These are phyloP conservation scores for Cricetomys ansorgei DNA, from an alignment of 2,113 vertebrate genomes.

Conservation along the genomic window DNA sequence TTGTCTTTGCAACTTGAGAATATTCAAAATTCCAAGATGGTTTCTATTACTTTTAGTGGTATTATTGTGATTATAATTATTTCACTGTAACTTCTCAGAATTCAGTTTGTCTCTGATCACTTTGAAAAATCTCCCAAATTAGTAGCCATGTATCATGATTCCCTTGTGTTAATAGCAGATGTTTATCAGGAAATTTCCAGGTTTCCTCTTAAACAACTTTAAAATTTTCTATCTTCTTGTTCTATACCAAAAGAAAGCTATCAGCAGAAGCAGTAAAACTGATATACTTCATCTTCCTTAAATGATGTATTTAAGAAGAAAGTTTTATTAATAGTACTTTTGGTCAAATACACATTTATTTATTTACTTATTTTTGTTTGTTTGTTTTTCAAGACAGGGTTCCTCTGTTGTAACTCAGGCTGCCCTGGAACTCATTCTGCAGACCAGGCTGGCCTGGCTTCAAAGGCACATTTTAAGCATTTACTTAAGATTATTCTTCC, in stretches of 20 bases:
- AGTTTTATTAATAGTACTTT: background rate
- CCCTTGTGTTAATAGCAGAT: background rate
- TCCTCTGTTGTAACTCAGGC: too few relatives aligned
- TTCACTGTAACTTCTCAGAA: background rate
- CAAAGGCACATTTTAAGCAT: background rate
- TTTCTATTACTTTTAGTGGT: conserved; percentile 13
- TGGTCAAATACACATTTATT: too few relatives aligned
- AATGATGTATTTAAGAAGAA: conserved; percentile 1
- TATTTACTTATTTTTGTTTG: too few relatives aligned
- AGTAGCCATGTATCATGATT: background rate
- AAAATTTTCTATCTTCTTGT: background rate
- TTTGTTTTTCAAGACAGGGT: too few relatives aligned
- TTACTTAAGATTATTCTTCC: conserved; percentile 4
- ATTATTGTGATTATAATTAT: background rate
- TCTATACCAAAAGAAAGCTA: background rate
- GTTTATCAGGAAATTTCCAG: conserved; percentile 29
- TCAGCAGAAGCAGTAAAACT: conserved; percentile 16
- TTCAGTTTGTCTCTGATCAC: background rate
- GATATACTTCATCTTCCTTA: background rate
- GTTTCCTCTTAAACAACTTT: conserved; percentile 1
- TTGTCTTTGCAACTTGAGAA: conserved; percentile 30
- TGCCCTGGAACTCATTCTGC: too few relatives aligned
- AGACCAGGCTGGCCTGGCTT: too few relatives aligned
- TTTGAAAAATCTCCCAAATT: conserved; percentile 34
- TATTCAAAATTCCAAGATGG: background rate